Evolutionary conservation across 2,888 invertebrate genomes (phyloP), one percentile per base, ranked within the genome.

Genomic region (Melanostoma mellinum): DNA sequence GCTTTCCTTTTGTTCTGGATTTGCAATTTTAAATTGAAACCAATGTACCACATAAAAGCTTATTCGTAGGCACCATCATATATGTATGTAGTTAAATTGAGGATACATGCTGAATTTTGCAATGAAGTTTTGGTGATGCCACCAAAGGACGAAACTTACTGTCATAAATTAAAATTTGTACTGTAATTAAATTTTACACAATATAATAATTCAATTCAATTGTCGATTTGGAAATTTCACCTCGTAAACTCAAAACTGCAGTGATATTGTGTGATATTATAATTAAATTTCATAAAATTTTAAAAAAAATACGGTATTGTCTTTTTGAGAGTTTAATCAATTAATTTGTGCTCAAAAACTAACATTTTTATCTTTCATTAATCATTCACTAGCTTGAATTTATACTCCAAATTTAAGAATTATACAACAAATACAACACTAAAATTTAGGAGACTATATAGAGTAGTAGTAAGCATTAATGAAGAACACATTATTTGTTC

Each of bases 161-260:
- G 87, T 85, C 87, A 89, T 88, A 88, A 88, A 89, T 89, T 88
- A 88, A 87, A 86, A 86, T 87, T 86, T 72, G 60, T 71, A 52
- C 63, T 69, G 82, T 88, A 87, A 86, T 87, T 87, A 86, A 86
- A 86, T 87, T 87, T 86, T 84, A 67, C 75, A 72, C 74, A 75
- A 82, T 75, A 72, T 76, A 74, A 72, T 67, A 78, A 78, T 85
- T 74, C 69, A 82, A 74, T 74, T 78, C 78, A 72, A 74, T 75
- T 72, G 72, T 73, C 56, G 67, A 65, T 55, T 56, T 58, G 56
- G 53, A 38, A 53, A 63, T 42, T 50, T 3, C 38, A 72, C 36
- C 52, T 53, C 44, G n/a, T 56, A 61, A 52, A 33, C 38, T 68
- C 52, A 20, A 50, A 65, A 63, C 44, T 68, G 3, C 42, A 60